These are phyloP conservation scores for Didymodactylos carnosus DNA, from an alignment of 2,888 invertebrate species.

Conservation along the genomic window DNA sequence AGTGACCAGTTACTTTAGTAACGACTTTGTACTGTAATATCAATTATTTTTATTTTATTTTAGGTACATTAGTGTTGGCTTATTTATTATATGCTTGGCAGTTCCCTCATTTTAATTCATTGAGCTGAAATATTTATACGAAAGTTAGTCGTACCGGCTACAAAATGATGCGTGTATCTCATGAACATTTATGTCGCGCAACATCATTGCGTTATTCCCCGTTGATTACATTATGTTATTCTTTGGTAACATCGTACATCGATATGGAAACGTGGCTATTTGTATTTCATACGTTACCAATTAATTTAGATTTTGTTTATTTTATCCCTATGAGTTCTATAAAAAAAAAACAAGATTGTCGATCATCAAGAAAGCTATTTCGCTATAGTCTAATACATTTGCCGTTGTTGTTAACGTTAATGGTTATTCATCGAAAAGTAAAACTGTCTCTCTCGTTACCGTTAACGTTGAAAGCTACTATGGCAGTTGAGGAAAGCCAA, in stretches of 20 bases:
- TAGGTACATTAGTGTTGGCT: constrained; percentile 66
- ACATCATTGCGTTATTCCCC: constrained; percentile 59
- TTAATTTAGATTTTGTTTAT: constrained; percentile 76
- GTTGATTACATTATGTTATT: constrained; percentile 49
- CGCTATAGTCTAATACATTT: constrained; percentile 14
- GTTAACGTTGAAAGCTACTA: too few species aligned
- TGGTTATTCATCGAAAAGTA: constrained; percentile 2
- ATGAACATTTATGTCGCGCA: constrained; percentile 59
- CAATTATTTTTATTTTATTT: too few species aligned
- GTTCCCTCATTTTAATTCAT: constrained; percentile 95
- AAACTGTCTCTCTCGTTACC: background rate
- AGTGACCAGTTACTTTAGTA: too few species aligned
- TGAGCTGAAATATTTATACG: constrained; percentile 88
- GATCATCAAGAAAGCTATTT: constrained; percentile 12
- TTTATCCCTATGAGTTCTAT: constrained; percentile 42
- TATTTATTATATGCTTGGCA: constrained; percentile 89
- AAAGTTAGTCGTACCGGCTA: constrained; percentile 95
- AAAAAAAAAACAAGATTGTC: constrained; percentile 1
- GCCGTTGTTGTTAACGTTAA: constrained; percentile 8
- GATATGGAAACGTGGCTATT: constrained; percentile 81
- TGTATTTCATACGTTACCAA: constrained; percentile 63
- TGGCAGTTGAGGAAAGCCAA: too few species aligned
- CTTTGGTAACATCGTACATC: constrained; percentile 53
- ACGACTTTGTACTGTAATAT: too few species aligned
- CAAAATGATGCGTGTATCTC: constrained; percentile 89